Percentiles rank a stretch among this genome's conserved stretches.
These are phyloP conservation scores for Ranitomeya imitator DNA, from an alignment of 2,113 vertebrate species.

Conservation along the genomic window DNA sequence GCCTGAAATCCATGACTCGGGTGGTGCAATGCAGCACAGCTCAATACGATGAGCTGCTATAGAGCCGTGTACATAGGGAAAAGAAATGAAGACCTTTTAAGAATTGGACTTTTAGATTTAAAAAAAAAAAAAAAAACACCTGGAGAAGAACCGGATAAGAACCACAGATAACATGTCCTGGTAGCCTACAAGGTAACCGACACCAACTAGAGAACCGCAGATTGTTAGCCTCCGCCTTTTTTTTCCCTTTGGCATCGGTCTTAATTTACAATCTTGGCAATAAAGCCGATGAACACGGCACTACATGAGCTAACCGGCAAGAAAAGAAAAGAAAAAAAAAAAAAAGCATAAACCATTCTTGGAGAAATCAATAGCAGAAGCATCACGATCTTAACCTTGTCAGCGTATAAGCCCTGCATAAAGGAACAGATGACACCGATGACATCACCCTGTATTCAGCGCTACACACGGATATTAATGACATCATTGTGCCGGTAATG, in stretches of 20 bases:
- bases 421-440: background rate
- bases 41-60: background rate
- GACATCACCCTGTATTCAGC: constrained; percentile 1
- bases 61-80: background rate
- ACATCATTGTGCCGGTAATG: constrained; percentile 17
- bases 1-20: background rate
- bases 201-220: background rate
- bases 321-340: background rate
- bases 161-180: background rate
- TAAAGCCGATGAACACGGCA: background rate
- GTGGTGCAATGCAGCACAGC: background rate
- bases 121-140: background rate
- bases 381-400: background rate
- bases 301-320: background rate
- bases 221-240: background rate
- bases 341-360: background rate
- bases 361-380: constrained; percentile 30
- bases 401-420: background rate
- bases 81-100: background rate
- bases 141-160: too few relatives aligned
- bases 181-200: background rate
- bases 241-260: background rate
- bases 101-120: too few relatives aligned
- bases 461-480: background rate
- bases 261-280: background rate